Evolutionary conservation across 2,113 vertebrate genomes (phyloP).

Genomic region (Poeciliopsis occidentalis): DNA sequence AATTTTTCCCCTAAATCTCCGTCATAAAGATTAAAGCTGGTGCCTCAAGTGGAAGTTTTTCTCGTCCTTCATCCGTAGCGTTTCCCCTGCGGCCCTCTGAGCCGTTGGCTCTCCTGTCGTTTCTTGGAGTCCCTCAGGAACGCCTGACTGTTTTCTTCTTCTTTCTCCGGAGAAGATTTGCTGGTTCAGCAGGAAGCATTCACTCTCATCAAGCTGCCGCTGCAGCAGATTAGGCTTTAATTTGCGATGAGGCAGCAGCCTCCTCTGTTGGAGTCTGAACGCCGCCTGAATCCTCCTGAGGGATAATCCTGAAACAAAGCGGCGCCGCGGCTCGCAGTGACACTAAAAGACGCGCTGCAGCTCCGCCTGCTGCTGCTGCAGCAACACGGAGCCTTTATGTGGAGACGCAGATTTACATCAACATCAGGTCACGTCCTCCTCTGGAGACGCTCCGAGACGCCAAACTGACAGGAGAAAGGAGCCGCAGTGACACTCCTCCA

Average conservation of each 20-base stretch:
- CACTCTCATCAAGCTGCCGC: background rate
- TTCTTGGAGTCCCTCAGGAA: conserved; percentile 21
- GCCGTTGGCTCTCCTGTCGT: conserved; percentile 29
- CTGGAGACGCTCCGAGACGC: background rate
- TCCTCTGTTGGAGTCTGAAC: conserved; percentile 7
- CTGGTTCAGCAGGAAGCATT: conserved; percentile 16
- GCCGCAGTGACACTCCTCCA: background rate
- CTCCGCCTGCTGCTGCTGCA: conserved; percentile 1
- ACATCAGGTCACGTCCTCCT: background rate
- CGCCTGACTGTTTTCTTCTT: conserved; percentile 24
- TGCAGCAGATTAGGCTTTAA: conserved; percentile 54
- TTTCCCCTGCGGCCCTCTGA: too few relatives aligned
- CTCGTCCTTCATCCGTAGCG: too few relatives aligned
- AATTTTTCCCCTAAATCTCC: too few relatives aligned
- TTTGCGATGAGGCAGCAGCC: conserved; percentile 15
- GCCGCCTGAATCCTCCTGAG: conserved; percentile 13
- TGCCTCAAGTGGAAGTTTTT: too few relatives aligned
- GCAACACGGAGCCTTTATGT: background rate
- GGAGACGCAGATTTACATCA: background rate
- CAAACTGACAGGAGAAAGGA: background rate
- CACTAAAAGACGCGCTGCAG: background rate
- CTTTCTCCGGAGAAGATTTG: conserved; percentile 3
- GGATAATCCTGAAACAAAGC: conserved; percentile 49
- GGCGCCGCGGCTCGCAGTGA: background rate
- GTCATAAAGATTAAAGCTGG: too few relatives aligned